phyloP scores from a whole-genome alignment of 2,888 invertebrate genomes.

The Noctuana brunneofusca region DNA sequence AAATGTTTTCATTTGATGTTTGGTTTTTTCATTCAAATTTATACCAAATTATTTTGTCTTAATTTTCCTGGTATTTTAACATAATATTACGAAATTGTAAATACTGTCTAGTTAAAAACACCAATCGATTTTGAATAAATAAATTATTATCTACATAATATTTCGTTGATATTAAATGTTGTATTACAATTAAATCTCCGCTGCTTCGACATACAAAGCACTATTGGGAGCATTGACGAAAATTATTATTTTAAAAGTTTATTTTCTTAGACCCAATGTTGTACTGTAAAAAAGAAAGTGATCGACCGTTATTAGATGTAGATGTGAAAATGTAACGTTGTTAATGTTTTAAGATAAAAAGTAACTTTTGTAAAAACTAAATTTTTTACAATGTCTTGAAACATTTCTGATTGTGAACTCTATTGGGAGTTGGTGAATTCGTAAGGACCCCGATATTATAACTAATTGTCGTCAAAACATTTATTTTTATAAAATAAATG shows the following conservation, averaged over 20 bases:
- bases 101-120: background rate
- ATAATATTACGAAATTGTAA: background rate
- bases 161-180: background rate
- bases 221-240: constrained; percentile 15
- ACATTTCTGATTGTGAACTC: constrained; percentile 81
- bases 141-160: background rate
- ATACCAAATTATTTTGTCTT: background rate
- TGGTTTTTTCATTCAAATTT: background rate
- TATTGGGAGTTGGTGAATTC: constrained; percentile 69
- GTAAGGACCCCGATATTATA: constrained; percentile 82
- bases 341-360: constrained; percentile 85
- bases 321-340: constrained; percentile 82
- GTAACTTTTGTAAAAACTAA: constrained; percentile 88
- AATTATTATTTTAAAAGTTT: constrained; percentile 48
- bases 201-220: background rate
- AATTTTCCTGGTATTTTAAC: background rate
- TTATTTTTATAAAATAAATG: constrained; percentile 84
- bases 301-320: constrained; percentile 82
- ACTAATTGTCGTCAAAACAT: constrained; percentile 84
- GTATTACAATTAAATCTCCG: constrained; percentile 1
- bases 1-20: no score
- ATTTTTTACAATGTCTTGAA: constrained; percentile 88
- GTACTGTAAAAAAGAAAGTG: constrained; percentile 68
- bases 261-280: constrained; percentile 75
- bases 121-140: constrained; percentile 5